Evolutionary conservation across 2,888 invertebrate genomes (phyloP).

Genomic region (Silvanus unidentatus): DNA sequence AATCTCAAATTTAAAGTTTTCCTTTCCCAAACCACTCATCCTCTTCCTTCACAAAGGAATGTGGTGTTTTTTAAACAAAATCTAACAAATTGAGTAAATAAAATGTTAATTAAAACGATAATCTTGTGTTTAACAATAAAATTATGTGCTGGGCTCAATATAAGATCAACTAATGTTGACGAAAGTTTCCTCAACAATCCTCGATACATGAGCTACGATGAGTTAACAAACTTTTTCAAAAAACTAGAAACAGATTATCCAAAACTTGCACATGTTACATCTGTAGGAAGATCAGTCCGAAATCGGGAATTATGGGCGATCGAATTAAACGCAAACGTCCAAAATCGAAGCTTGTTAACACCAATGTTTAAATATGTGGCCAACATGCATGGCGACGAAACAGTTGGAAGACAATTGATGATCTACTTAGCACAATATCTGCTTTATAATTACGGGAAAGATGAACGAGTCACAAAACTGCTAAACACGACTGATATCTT

Average conservation of each 20-base stretch:
- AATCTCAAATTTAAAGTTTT: no score
- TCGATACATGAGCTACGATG: constrained; percentile 65
- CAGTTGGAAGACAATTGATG: constrained; percentile 73
- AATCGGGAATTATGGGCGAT: constrained; percentile 75
- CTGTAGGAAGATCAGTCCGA: constrained; percentile 79
- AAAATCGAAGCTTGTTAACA: constrained; percentile 53
- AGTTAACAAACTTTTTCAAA: constrained; percentile 59
- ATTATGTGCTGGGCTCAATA: not conserved
- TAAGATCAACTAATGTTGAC: constrained; percentile 14
- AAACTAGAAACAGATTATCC: constrained; percentile 62
- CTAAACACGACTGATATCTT: constrained; percentile 87
- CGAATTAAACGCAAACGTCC: constrained; percentile 70
- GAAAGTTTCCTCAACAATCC: constrained; percentile 56
- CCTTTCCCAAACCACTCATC: no score
- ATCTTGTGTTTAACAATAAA: no score
- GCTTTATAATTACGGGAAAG: constrained; percentile 66
- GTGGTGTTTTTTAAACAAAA: no score
- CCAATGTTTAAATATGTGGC: constrained; percentile 93
- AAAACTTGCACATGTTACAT: constrained; percentile 61
- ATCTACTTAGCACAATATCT: constrained; percentile 81
- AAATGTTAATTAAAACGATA: no score
- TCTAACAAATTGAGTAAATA: no score
- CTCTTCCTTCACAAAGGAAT: no score
- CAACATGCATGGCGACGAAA: constrained; percentile 96
- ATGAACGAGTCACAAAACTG: constrained; percentile 65